Base-by-base conservation (phyloP, 2,888 invertebrate species). In the Trilocha varians region DNA sequence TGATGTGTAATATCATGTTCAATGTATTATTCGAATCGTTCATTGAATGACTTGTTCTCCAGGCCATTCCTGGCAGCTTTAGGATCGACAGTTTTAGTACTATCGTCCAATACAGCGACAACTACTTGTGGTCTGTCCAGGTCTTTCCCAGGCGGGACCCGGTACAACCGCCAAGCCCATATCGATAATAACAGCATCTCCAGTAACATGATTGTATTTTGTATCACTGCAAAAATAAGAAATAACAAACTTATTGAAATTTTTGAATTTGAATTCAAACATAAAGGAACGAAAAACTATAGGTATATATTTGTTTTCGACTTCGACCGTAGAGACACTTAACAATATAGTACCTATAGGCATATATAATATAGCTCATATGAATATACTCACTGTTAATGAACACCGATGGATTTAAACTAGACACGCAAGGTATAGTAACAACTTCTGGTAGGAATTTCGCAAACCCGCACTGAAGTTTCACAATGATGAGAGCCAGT, bases 171-270 rank as follows among this genome's bases (percentile, higher is more conserved):
- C 65, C 90, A 86, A 0, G 92, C 92, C 58, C 89, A 84, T 46
- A 87, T 75, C 35, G 89, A 88, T 34, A 93, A 78, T 39, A 91
- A 58, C 41, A 91, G 77, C 91, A 93, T 91, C 73, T 93, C 91
- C 53, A 89, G 62, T 56, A 92, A 74, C 86, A 91, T 90, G 52
- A 90, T 60, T 33, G 87, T 78, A 69, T 91, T 91, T 75, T 90
- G 90, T 49, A 91, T 87, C 67, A 91, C 93, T 93, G 87, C 8
- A 63, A 63, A 40, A 38, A 42, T 38, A 14, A 35, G n/a, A n/a
- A n/a, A n/a, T n/a, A n/a, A n/a, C n/a, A 32, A 45, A n/a, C 38
- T 17, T 32, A 78, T 6, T 8, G 36, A 39, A 13, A 13, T 34
- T 32, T 18, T 9, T 6, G 11, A 11, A 11, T 3, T n/a, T 18